A percentile compares a stretch with the other conserved stretches of the same genome.
These are phyloP conservation scores for Dendrocincla fuliginosa DNA, from an alignment of 2,797 vertebrate species.

Conservation along the genomic window DNA sequence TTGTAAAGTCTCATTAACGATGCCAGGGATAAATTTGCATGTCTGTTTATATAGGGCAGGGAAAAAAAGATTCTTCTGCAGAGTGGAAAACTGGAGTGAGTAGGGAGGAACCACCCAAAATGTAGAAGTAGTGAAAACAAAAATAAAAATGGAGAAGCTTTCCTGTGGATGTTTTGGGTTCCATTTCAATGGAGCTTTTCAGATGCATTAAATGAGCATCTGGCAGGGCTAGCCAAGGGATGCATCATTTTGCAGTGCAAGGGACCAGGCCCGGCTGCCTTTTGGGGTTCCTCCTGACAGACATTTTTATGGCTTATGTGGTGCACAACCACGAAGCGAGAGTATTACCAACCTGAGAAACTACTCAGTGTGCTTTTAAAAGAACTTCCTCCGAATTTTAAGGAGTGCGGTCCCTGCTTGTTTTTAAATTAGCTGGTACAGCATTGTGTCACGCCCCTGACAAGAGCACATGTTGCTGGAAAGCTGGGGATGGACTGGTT, in stretches of 20 bases:
- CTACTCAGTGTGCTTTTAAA: not conserved
- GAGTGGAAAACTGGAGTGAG: not conserved
- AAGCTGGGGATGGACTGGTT: rapidly evolving
- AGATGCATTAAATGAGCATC: not conserved
- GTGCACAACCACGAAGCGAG: rapidly evolving
- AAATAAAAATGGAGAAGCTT: not conserved
- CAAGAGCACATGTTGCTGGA: not conserved
- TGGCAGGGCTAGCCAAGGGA: not conserved
- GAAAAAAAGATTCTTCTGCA: not conserved
- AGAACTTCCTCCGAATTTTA: rapidly evolving
- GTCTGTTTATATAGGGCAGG: not conserved
- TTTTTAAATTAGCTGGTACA: not conserved
- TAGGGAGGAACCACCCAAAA: not conserved
- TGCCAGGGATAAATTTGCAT: not conserved
- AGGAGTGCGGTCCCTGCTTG: not conserved
- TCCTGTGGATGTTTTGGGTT: not conserved
- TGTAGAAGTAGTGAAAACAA: not conserved
- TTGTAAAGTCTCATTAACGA: not conserved
- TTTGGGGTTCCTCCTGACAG: not conserved
- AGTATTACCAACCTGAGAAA: not conserved
- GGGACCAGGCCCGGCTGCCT: not conserved
- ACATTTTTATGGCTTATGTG: not conserved
- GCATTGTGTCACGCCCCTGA: not conserved
- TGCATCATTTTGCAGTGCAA: not conserved
- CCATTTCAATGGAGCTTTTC: not conserved